A percentile compares a stretch with the other conserved stretches of the same genome.
These are phyloP conservation scores for Diuraphis noxia DNA, from an alignment of 1,140 invertebrate genomes.

Conservation along the genomic window DNA sequence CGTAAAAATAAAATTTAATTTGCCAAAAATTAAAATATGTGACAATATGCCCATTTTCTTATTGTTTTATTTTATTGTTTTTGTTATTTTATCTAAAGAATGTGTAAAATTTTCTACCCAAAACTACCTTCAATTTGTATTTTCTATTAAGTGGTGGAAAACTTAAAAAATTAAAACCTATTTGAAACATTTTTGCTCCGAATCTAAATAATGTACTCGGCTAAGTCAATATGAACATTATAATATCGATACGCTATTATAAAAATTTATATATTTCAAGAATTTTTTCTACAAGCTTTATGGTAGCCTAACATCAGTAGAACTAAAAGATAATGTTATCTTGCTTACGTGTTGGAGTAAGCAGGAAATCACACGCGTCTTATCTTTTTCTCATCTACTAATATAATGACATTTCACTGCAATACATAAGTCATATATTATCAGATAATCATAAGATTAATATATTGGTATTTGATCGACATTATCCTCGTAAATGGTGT, in stretches of 20 bases:
- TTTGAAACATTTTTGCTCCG: background rate
- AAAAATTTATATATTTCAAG: background rate
- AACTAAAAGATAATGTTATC: background rate
- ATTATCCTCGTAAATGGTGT: background rate
- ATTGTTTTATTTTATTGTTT: background rate
- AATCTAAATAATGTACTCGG: background rate
- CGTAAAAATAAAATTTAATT: background rate
- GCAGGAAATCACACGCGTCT: background rate
- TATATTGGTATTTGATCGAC: background rate
- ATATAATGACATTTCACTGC: background rate
- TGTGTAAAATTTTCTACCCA: background rate
- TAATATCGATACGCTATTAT: background rate
- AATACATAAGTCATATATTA: too few relatives aligned
- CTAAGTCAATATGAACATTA: background rate
- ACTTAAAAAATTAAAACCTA: too few relatives aligned
- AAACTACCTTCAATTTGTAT: background rate
- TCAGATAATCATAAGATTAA: constrained; percentile 21
- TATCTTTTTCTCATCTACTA: background rate
- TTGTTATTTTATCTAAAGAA: background rate
- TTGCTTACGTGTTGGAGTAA: background rate
- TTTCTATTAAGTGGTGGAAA: background rate
- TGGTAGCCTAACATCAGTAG: background rate
- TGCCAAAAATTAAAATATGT: background rate
- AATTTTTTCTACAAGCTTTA: background rate
- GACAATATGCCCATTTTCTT: background rate